Base-by-base conservation (phyloP, 2,113 vertebrate genomes). In the Oxygymnocypris stewartii region DNA sequence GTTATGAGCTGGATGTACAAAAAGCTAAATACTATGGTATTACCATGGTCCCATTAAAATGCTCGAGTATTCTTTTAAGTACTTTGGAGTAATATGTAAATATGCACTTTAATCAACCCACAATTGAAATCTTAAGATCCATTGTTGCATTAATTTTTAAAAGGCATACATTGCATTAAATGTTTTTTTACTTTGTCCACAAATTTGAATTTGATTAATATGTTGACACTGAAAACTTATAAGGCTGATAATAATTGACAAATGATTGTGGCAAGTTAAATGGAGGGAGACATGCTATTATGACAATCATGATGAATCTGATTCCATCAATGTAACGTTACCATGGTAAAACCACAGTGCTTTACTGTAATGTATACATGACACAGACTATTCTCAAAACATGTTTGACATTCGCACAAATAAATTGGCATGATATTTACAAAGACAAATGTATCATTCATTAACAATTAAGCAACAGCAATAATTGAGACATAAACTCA, bases 401-500 rank as follows among this genome's bases (percentile, higher is more conserved):
- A 35, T 11, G 16, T 40, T 40, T 42, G 20, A n/a, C 40, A 40
- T 9, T 37, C 35, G 7, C 3, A 40, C 18, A 73, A 9, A 71
- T 20, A 40, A 4, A 9, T 6, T 54, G 51, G 1, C 51, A 37
- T 9, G 5, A n/a, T 10, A 44, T 74, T 74, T 74, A 23, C 7
- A 73, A 8, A 77, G 23, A 28, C 75, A 28, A 78, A 78, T 8
- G 13, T 51, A 54, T 3, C 14, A 78, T 51, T 78, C 20, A 78
- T 54, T 10, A 20, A 20, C 47, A 54, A 79, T 8, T 2, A 77
- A 77, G 18, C 8, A 31, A 78, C 44, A 59, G 23, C 11, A 65
- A 31, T 44, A 65, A 81, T 25, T 81, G 20, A 69, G 28, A 5
- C 25, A 83, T 5, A 7, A 74, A 84, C 82, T 84, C 49, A 84